Conservation (phyloP, 2,888 invertebrate species). For the Tineola bisselliella region DNA sequence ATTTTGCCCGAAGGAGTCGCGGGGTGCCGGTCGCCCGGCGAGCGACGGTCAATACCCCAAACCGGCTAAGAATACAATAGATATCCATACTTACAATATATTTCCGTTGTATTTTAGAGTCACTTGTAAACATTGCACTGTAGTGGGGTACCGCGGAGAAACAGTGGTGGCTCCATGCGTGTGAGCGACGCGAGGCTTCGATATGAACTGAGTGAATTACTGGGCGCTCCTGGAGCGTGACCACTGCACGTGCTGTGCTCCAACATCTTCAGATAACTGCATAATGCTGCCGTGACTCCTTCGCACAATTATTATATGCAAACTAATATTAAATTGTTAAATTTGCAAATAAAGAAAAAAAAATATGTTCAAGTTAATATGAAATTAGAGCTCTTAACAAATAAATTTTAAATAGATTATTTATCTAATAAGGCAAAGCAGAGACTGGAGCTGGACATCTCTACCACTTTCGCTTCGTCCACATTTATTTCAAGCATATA, state of each 20-base stretch:
- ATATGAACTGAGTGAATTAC: slow-evolving; percentile 57
- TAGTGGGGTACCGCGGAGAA: not conserved
- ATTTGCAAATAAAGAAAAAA: too few relatives aligned
- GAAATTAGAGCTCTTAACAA: too few relatives aligned
- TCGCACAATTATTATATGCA: not conserved
- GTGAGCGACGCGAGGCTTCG: slow-evolving; percentile 44
- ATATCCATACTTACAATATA: not conserved
- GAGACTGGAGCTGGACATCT: too few relatives aligned
- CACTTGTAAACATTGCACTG: not conserved
- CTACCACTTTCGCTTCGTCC: too few relatives aligned
- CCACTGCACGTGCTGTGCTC: slow-evolving; percentile 50
- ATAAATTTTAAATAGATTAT: too few relatives aligned
- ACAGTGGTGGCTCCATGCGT: slow-evolving; percentile 37
- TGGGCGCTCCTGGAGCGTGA: slow-evolving; percentile 56
- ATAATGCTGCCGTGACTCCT: not conserved
- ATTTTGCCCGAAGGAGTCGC: slow-evolving; percentile 30
- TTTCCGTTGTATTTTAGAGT: not conserved
- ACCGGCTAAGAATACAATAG: not conserved
- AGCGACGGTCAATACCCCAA: slow-evolving; percentile 35
- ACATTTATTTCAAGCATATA: too few relatives aligned
- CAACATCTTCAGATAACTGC: slow-evolving; percentile 32
- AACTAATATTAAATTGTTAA: too few relatives aligned
- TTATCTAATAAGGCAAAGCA: too few relatives aligned
- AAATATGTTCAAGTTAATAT: too few relatives aligned
- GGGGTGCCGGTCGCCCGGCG: slow-evolving; percentile 17